A percentile compares a stretch with the other conserved stretches of the same genome.
These are phyloP conservation scores for Pogonocherus hispidulus DNA, from an alignment of 2,888 invertebrate genomes.

Conservation along the genomic window DNA sequence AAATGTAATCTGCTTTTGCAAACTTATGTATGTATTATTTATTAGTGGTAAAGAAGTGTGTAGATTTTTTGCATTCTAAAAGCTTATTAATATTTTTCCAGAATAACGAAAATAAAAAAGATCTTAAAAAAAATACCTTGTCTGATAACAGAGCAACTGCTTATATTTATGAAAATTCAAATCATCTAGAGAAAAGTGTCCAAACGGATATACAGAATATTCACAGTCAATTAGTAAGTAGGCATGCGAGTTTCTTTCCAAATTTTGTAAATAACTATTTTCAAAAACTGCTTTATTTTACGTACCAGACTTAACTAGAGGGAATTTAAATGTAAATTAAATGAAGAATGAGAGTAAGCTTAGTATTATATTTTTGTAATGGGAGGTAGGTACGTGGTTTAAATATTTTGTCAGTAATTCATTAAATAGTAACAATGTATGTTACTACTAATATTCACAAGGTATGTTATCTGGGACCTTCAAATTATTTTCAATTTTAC, in stretches of 20 bases:
- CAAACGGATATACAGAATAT: slow-evolving; percentile 68
- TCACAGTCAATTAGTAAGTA: slow-evolving; percentile 65
- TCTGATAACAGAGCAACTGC: slow-evolving; percentile 30
- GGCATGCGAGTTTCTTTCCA: slow-evolving; percentile 20
- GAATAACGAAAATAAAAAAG: slow-evolving; percentile 58
- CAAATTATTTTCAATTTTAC: too few species aligned
- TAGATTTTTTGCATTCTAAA: too few species aligned
- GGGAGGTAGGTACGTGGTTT: neutral
- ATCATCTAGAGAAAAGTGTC: slow-evolving; percentile 57
- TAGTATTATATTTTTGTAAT: neutral
- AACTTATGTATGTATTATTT: too few species aligned
- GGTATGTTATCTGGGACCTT: too few species aligned
- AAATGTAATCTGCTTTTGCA: too few species aligned
- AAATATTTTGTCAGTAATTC: too few species aligned
- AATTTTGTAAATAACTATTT: slow-evolving; percentile 36
- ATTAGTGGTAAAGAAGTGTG: too few species aligned
- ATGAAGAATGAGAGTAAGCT: neutral
- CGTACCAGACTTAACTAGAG: slow-evolving; percentile 1
- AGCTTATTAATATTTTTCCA: slow-evolving; percentile 51
- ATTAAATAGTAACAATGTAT: too few species aligned
- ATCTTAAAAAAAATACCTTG: slow-evolving; percentile 51
- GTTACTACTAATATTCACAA: too few species aligned
- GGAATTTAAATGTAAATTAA: slow-evolving; percentile 24
- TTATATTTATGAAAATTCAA: slow-evolving; percentile 18
- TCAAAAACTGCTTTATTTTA: slow-evolving; percentile 5